A percentile compares a stretch with the other conserved stretches of the same genome.
Conservation (phyloP, 1,140 invertebrate species). For the Caerostris extrusa region DNA sequence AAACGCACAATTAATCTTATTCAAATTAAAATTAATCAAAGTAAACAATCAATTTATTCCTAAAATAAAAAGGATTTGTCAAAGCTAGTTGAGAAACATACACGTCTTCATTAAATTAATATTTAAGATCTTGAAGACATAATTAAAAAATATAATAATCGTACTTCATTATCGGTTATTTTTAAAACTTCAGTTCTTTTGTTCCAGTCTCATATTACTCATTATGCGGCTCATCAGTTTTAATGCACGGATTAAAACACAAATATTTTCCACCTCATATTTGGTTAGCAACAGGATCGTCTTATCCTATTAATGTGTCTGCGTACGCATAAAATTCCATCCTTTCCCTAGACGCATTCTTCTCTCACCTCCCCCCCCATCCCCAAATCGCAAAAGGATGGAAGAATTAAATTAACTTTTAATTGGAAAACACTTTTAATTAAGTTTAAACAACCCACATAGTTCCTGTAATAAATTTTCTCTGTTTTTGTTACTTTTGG, state of each 20-base stretch:
- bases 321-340: background rate
- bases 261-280: background rate
- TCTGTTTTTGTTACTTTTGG: background rate
- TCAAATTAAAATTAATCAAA: no score
- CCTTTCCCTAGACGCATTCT: background rate
- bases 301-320: background rate
- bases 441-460: background rate
- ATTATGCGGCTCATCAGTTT: conserved; percentile 3
- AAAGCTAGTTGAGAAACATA: no score
- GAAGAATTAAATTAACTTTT: conserved; percentile 48
- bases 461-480: background rate
- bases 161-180: no score
- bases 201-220: conserved; percentile 13
- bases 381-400: background rate
- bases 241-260: background rate
- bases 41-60: no score
- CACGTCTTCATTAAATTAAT: no score
- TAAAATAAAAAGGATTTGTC: no score
- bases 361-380: background rate
- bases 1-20: no score
- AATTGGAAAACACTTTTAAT: conserved; percentile 41
- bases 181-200: no score
- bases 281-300: background rate
- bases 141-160: no score
- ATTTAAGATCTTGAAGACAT: no score